Evolutionary conservation across 2,113 vertebrate species (phyloP).

Genomic region (Crypturellus undulatus): DNA sequence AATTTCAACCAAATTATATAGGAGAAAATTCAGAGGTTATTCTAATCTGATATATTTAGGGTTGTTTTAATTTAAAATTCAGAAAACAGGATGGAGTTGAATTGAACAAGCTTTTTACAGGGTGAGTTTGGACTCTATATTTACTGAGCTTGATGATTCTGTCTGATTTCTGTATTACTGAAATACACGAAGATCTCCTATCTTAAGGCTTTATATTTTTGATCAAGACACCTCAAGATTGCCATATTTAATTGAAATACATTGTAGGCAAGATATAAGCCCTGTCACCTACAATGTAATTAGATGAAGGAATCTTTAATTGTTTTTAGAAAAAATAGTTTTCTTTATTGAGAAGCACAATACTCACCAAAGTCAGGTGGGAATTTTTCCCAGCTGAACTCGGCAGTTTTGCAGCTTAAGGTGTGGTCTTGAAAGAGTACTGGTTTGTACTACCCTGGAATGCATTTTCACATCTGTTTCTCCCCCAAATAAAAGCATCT

Average conservation of each 20-base stretch:
- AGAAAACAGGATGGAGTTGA: slow-evolving; percentile 3
- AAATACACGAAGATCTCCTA: background rate
- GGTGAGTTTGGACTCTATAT: background rate
- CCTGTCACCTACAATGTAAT: background rate
- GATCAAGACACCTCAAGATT: background rate
- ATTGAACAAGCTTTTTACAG: slow-evolving; percentile 20
- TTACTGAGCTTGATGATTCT: background rate
- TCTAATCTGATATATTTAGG: slow-evolving; percentile 50
- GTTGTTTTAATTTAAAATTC: slow-evolving; percentile 52
- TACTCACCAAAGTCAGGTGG: background rate
- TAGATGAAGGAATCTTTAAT: background rate
- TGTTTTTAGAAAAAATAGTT: background rate
- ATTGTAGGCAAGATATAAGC: background rate
- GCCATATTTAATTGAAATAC: background rate
- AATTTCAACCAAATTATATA: slow-evolving; percentile 62
- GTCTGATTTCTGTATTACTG: background rate
- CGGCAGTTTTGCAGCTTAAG: background rate
- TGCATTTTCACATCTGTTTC: slow-evolving; percentile 42
- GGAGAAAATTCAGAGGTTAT: slow-evolving; percentile 36
- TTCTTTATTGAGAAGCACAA: background rate
- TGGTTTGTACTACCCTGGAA: background rate
- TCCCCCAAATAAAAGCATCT: background rate
- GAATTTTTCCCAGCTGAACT: slow-evolving; percentile 14
- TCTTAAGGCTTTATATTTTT: background rate
- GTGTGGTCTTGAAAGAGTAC: slow-evolving; percentile 1